Base-by-base conservation (phyloP, 2,113 vertebrate species). In the Solea solea region DNA sequence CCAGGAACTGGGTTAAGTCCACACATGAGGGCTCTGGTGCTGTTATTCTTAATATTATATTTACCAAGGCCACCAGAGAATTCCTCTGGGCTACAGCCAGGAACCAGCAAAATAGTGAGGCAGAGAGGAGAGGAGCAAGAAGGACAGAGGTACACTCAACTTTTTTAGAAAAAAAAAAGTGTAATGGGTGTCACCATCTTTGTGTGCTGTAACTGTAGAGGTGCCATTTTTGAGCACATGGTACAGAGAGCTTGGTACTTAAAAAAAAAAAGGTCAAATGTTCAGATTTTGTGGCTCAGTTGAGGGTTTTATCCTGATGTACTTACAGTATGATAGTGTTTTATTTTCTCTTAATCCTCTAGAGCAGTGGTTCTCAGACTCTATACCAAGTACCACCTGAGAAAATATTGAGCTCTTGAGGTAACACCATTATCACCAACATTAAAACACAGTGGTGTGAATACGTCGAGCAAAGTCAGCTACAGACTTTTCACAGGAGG, bases 11-110 rank as follows among this genome's bases (percentile, higher is more conserved):
- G 90, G 90, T 92, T 93, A 90, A 87, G 78, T 91, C 91, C 88
- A 91, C 91, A 91, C 58, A 75, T 72, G 70, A 88, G 72, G 83
- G 81, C 81, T 86, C 84, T 86, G 80, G 84, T 60, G 77, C 73
- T 90, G 88, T 93, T 89, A 90, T 90, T 89, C 87, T 89, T 89
- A 93, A 90, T 91, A 90, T 90, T 90, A 88, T 90, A 89, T 93
- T 93, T 94, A 89, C 90, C 56, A 62, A 90, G 88, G 91, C 87
- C 84, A 88, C 82, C 79, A 89, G 83, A 93, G 86, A 92, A 92
- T 93, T 93, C 92, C 90, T 91, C 92, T 91, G 89, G 89, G 85
- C 69, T 63, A 21, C 49, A 58, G 87, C 91, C 90, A 93, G 87
- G 73, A 85, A 81, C 74, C 76, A 86, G 86, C 72, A 85, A 82